These are phyloP conservation scores for Fragum whitleyi DNA, from an alignment of 2,888 invertebrate genomes.

Conservation along the genomic window DNA sequence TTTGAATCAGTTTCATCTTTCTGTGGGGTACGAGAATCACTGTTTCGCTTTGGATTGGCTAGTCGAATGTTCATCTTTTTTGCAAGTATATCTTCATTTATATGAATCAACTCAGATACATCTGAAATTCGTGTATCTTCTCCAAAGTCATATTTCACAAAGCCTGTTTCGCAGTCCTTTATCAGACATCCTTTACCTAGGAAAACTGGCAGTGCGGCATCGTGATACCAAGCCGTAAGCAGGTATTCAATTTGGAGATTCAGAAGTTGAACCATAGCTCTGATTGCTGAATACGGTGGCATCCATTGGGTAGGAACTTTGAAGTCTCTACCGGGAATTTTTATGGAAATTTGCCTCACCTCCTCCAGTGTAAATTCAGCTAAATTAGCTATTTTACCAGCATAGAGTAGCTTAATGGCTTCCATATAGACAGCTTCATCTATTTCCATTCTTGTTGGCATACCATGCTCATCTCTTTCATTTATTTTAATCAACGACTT, in stretches of 20 bases:
- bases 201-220: neutral
- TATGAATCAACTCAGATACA: too few relatives aligned
- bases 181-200: neutral
- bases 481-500: neutral
- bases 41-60: too few relatives aligned
- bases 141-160: too few relatives aligned
- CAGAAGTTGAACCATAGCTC: neutral
- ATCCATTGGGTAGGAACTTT: neutral
- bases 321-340: neutral
- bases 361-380: neutral
- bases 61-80: too few relatives aligned
- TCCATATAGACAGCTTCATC: neutral
- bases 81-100: too few relatives aligned
- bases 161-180: neutral
- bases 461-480: neutral
- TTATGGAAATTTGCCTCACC: neutral
- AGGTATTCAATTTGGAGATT: neutral
- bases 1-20: too few relatives aligned
- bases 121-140: neutral
- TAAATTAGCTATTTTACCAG: neutral
- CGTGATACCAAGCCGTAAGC: neutral
- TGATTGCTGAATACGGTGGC: neutral
- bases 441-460: neutral
- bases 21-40: too few relatives aligned
- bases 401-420: neutral